These are phyloP conservation scores for Coptodon bakossiorum DNA, from an alignment of 2,113 vertebrate species.

Conservation along the genomic window DNA sequence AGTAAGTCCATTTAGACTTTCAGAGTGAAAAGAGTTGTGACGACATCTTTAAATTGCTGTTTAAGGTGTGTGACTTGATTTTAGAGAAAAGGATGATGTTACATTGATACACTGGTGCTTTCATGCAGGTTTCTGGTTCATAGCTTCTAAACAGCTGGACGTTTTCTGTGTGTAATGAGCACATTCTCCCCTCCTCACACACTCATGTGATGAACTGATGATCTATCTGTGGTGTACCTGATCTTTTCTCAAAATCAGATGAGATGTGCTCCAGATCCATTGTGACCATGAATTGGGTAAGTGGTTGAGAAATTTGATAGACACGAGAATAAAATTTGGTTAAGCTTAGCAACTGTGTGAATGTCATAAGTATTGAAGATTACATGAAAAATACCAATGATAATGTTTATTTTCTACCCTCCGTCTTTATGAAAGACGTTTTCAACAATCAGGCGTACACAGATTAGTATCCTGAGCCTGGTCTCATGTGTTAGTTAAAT, in stretches of 20 bases:
- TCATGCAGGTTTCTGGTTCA: too few species aligned
- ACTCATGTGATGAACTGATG: not conserved
- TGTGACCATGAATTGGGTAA: not conserved
- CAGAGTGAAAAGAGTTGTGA: not conserved
- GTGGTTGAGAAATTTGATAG: not conserved
- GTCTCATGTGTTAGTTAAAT: not conserved
- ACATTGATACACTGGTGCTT: not conserved
- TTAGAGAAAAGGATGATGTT: not conserved
- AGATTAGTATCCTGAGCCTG: not conserved
- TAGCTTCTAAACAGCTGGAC: too few species aligned
- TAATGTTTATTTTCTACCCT: not conserved
- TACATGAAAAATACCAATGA: not conserved
- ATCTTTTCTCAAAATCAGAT: not conserved
- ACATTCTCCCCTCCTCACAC: too few species aligned
- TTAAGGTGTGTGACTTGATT: not conserved
- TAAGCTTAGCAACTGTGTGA: not conserved
- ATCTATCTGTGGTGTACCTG: not conserved
- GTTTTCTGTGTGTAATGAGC: too few species aligned
- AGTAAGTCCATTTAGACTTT: not conserved
- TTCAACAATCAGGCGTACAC: not conserved
- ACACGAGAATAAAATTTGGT: not conserved
- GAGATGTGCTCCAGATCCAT: not conserved
- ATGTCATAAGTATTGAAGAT: not conserved
- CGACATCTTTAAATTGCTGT: not conserved
- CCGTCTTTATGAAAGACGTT: not conserved